Evolutionary conservation across 2,113 vertebrate species (phyloP).

Genomic region (Trachemys scripta): DNA sequence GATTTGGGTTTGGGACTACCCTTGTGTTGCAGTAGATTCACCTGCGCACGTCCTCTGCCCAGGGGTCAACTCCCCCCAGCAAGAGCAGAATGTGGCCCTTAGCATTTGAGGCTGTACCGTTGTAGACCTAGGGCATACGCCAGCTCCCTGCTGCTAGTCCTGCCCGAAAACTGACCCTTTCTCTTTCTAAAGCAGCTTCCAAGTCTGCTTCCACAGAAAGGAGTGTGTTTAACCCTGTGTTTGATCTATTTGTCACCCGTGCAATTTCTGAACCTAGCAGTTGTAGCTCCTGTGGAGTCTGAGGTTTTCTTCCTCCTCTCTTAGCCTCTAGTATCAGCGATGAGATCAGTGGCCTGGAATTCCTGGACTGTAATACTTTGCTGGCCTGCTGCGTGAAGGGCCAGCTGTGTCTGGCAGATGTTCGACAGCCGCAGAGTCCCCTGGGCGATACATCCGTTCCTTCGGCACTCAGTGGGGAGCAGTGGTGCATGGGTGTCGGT

Average conservation of each 20-base stretch:
- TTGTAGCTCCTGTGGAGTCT: accelerated
- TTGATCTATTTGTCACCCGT: neutral
- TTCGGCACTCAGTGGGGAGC: accelerated
- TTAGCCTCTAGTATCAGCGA: conserved; percentile 39
- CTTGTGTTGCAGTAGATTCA: neutral
- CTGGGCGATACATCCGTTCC: neutral
- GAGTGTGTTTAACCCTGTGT: too few relatives aligned
- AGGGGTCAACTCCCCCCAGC: neutral
- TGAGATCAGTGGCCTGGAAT: conserved; percentile 80
- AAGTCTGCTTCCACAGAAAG: neutral
- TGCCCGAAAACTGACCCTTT: neutral
- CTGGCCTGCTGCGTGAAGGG: conserved; percentile 81
- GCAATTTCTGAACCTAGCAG: neutral
- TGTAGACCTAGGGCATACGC: neutral
- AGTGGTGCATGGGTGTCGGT: conserved; percentile 79
- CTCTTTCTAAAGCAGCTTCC: neutral
- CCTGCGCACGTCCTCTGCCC: neutral
- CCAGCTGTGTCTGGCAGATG: conserved; percentile 80
- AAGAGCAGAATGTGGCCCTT: accelerated
- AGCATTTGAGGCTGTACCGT: accelerated
- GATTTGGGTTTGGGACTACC: neutral
- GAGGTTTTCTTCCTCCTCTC: neutral
- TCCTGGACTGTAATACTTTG: conserved; percentile 76
- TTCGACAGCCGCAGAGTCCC: conserved; percentile 68
- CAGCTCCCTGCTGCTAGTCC: neutral